These are phyloP conservation scores for Hybos culiciformis DNA, from an alignment of 2,888 invertebrate species.

Conservation along the genomic window DNA sequence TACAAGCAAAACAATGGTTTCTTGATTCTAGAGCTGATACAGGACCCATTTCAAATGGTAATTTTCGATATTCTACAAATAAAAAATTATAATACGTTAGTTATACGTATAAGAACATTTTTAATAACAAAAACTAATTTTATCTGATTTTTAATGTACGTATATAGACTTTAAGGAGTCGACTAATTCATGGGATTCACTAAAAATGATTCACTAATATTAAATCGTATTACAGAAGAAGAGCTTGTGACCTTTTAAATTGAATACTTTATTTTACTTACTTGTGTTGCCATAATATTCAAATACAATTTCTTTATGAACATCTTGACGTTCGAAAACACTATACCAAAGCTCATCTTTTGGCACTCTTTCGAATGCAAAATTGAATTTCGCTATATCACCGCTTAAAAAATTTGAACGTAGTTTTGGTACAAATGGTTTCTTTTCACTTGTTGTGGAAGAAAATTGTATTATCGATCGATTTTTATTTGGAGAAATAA, in stretches of 20 bases:
- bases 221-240: neutral
- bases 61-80: slow-evolving; percentile 26
- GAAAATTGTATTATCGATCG: too few species aligned
- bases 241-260: neutral
- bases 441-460: too few species aligned
- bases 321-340: slow-evolving; percentile 63
- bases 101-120: neutral
- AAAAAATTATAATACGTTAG: slow-evolving; percentile 10
- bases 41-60: slow-evolving; percentile 64
- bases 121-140: neutral
- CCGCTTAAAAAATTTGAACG: neutral
- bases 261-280: slow-evolving; percentile 5
- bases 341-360: slow-evolving; percentile 64
- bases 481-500: neutral
- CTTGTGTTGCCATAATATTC: slow-evolving; percentile 34
- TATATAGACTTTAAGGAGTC: neutral
- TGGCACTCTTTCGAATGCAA: slow-evolving; percentile 64
- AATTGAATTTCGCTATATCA: slow-evolving; percentile 22
- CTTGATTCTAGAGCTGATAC: slow-evolving; percentile 47
- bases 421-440: too few species aligned
- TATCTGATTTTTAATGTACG: neutral
- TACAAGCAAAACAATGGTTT: slow-evolving; percentile 36
- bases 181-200: neutral
- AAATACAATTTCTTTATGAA: slow-evolving; percentile 49
- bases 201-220: neutral